A percentile compares a stretch with the other conserved stretches of the same genome.
Evolutionary conservation across 2,113 vertebrate species (phyloP).

Genomic region (Cariama cristata): DNA sequence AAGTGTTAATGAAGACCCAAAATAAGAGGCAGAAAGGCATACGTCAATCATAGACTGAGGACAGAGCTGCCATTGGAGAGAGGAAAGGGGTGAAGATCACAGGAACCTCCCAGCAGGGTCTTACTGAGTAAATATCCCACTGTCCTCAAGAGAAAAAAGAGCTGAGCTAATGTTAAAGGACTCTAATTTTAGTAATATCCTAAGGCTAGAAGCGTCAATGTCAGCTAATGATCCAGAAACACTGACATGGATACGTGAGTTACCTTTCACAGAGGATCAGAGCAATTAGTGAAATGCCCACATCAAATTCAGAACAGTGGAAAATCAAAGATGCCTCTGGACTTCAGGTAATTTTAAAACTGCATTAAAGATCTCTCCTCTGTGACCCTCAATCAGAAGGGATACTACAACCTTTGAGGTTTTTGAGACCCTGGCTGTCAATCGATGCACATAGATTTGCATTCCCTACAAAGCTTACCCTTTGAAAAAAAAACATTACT

Average conservation of each 20-base stretch:
- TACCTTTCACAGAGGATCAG: slow-evolving; percentile 23
- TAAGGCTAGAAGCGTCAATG: not conserved
- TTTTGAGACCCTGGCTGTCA: not conserved
- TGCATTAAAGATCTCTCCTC: not conserved
- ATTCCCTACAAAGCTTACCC: not conserved
- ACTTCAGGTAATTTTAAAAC: not conserved
- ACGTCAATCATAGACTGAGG: rapidly evolving
- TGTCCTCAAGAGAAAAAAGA: not conserved
- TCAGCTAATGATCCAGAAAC: slow-evolving; percentile 23
- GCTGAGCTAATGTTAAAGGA: not conserved
- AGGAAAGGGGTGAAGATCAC: not conserved
- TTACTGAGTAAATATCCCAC: not conserved
- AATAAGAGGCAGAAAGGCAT: not conserved
- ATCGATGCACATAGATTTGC: not conserved
- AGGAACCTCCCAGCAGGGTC: not conserved
- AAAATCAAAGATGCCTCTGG: slow-evolving; percentile 19
- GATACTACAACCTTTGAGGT: not conserved
- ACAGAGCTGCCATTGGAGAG: not conserved
- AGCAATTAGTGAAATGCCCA: slow-evolving; percentile 10
- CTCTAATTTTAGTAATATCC: not conserved
- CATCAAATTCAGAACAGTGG: not conserved
- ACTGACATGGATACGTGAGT: not conserved
- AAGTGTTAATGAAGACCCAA: not conserved
- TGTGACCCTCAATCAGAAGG: not conserved
- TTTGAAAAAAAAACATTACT: not conserved